Conservation (phyloP, 2,113 vertebrate species). For the Eonycteris spelaea region DNA sequence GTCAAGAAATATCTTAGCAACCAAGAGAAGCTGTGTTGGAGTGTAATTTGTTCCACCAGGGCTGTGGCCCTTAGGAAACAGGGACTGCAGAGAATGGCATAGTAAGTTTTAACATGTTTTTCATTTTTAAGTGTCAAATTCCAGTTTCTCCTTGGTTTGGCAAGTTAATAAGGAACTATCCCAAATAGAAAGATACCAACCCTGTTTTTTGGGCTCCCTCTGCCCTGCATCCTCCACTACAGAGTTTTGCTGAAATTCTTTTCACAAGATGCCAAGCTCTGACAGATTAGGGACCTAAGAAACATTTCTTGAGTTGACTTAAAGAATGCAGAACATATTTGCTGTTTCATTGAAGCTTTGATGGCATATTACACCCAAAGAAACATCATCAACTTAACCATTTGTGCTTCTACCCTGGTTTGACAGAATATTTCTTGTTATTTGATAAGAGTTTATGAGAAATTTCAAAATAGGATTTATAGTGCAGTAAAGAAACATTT, state of each 20-base stretch:
- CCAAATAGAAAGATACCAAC: not conserved
- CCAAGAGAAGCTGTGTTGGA: not conserved
- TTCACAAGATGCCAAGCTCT: not conserved
- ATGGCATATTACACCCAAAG: not conserved
- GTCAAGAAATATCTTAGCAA: not conserved
- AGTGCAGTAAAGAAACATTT: not conserved
- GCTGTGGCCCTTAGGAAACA: not conserved
- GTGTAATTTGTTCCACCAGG: not conserved
- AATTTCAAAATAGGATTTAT: not conserved
- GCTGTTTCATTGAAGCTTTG: not conserved
- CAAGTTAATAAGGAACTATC: not conserved
- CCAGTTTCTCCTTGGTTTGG: not conserved
- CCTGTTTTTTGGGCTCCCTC: not conserved
- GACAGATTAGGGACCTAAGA: not conserved
- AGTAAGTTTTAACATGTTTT: not conserved
- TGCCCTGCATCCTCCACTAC: not conserved
- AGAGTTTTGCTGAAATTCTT: slow-evolving; percentile 23
- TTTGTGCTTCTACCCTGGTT: not conserved
- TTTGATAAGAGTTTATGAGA: not conserved
- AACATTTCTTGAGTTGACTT: not conserved
- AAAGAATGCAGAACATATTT: not conserved
- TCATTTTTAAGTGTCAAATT: slow-evolving; percentile 1
- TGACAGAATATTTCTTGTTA: not conserved
- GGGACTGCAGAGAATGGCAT: not conserved
- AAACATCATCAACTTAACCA: not conserved